Evolutionary conservation across 1,140 invertebrate genomes (phyloP).

Genomic region (Caenorhabditis inopinata): DNA sequence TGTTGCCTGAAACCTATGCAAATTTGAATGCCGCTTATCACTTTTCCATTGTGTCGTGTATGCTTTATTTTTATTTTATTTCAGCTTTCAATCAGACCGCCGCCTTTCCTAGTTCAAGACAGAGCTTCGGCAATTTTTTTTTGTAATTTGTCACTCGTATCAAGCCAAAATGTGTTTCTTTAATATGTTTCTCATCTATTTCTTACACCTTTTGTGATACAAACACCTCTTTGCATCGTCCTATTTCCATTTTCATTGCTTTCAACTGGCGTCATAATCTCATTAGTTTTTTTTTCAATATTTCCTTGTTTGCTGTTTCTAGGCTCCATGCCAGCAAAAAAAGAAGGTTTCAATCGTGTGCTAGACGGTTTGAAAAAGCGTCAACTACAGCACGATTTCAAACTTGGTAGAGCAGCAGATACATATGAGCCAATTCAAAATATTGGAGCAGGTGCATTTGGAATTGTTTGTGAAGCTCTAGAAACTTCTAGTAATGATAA

Average conservation of each 20-base stretch:
- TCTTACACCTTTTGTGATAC: not conserved
- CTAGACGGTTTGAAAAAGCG: conserved; percentile 50
- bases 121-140: not conserved
- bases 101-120: not conserved
- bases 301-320: not conserved
- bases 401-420: conserved; percentile 63
- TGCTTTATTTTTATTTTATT: conserved; percentile 6
- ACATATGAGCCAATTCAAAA: conserved; percentile 66
- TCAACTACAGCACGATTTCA: conserved; percentile 54
- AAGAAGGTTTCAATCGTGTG: conserved; percentile 50
- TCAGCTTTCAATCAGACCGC: not conserved
- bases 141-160: not conserved
- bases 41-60: not conserved
- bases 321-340: conserved; percentile 39
- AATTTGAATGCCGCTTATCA: not conserved
- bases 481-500: conserved; percentile 56
- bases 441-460: conserved; percentile 69
- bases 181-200: conserved; percentile 8
- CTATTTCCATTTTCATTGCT: not conserved
- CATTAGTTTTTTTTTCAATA: conserved; percentile 4
- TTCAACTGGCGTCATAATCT: not conserved
- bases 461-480: conserved; percentile 70
- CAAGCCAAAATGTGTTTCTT: not conserved
- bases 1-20: not conserved
- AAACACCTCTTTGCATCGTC: not conserved